Evolutionary conservation across 35 echinoderm and acorn worm genomes (phyloP).

Genomic region (Hemicentrotus pulcherrimus): DNA sequence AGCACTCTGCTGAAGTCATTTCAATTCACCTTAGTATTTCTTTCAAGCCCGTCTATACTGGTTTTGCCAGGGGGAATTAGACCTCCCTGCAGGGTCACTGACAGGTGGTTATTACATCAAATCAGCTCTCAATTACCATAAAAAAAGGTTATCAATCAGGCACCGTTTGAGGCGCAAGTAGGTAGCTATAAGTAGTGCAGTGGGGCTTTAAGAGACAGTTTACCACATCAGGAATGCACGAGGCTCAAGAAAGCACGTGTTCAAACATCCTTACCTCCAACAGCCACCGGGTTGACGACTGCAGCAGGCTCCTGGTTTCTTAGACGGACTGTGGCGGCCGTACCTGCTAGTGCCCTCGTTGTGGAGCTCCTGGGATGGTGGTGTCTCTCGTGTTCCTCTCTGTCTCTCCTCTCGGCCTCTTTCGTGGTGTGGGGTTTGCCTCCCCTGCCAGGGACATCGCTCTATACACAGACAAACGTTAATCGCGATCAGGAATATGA

Average conservation of each 20-base stretch:
- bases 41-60: no score
- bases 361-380: slow-evolving; percentile 99
- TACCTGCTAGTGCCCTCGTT: slow-evolving; percentile 89
- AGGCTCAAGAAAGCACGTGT: background rate
- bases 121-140: no score
- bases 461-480: background rate
- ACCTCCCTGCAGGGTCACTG: no score
- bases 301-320: slow-evolving; percentile 73
- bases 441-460: slow-evolving; percentile 28
- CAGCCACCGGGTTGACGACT: slow-evolving; percentile 58
- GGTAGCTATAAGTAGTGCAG: background rate
- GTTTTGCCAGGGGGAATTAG: no score
- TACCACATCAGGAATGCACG: background rate
- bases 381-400: slow-evolving; percentile 72
- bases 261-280: slow-evolving; percentile 70
- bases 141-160: no score
- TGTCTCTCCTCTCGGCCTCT: slow-evolving; percentile 63
- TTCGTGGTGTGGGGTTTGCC: slow-evolving; percentile 42
- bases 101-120: no score
- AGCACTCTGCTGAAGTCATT: no score
- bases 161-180: no score
- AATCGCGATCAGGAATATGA: no score
- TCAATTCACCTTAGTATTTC: no score
- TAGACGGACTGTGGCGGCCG: slow-evolving; percentile 81
- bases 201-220: background rate